Conservation (phyloP, 2,113 vertebrate species). For the Chloropsis hardwickii region DNA sequence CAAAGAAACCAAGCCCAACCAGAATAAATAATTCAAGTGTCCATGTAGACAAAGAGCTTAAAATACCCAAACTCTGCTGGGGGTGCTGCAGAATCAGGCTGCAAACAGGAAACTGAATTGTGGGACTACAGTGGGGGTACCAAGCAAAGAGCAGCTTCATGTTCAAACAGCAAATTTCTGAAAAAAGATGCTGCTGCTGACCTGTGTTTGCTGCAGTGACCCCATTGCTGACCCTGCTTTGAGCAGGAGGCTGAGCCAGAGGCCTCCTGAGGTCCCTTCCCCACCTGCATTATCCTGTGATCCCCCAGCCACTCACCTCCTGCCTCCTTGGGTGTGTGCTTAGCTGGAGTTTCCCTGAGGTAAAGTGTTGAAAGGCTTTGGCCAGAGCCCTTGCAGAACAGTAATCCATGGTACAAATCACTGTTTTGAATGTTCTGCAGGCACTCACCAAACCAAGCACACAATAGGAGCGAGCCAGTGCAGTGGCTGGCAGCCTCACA, state of each 20-base stretch:
- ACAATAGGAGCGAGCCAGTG: neutral
- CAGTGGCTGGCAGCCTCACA: neutral
- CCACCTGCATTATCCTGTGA: neutral
- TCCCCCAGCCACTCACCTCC: neutral
- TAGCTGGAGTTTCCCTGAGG: neutral
- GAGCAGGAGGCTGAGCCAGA: neutral
- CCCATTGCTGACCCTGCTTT: neutral
- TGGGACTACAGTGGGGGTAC: neutral
- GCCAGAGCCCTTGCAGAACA: neutral
- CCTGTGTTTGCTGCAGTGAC: neutral
- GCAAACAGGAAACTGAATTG: neutral
- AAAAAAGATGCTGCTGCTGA: neutral
- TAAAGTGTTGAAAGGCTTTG: neutral
- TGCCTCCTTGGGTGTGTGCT: neutral
- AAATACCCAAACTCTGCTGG: neutral
- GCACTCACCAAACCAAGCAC: neutral
- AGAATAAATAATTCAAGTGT: neutral
- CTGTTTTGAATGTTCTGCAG: neutral
- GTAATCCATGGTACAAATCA: neutral
- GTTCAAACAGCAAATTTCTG: neutral
- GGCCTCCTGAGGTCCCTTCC: neutral
- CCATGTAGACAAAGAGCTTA: neutral
- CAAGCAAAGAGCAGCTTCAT: neutral
- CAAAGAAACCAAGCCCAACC: neutral
- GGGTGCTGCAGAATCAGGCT: neutral